A percentile compares a stretch with the other conserved stretches of the same genome.
Conservation (phyloP, 2,888 invertebrate species). For the Pimpla rufipes region DNA sequence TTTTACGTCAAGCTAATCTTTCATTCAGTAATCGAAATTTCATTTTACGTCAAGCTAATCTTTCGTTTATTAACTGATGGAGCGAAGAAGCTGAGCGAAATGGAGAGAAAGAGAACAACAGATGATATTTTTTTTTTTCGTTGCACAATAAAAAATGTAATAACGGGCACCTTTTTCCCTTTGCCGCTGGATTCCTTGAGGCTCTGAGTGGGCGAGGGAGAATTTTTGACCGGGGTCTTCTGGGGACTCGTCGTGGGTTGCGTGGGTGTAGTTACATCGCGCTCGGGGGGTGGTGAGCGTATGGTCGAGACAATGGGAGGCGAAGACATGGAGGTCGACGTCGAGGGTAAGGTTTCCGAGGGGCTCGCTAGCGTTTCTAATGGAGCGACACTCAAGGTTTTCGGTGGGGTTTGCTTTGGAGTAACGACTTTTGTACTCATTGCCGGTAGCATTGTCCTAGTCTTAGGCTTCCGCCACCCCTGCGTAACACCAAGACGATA, state of each 20-base stretch:
- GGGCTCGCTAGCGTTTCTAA: constrained; percentile 81
- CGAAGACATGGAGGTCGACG: constrained; percentile 80
- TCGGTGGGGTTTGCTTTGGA: constrained; percentile 86
- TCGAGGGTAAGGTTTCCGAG: constrained; percentile 82
- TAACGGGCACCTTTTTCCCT: constrained; percentile 85
- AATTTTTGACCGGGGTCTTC: constrained; percentile 84
- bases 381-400: constrained; percentile 83
- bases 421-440: constrained; percentile 86
- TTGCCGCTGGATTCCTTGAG: constrained; percentile 85
- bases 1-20: not conserved
- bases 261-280: constrained; percentile 81
- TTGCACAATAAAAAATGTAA: constrained; percentile 56
- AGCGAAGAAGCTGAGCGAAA: constrained; percentile 41
- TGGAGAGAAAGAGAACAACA: constrained; percentile 55
- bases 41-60: no score
- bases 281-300: constrained; percentile 80
- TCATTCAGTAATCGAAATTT: no score
- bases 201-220: constrained; percentile 84
- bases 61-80: not conserved
- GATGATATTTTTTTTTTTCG: constrained; percentile 43
- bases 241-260: constrained; percentile 82
- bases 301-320: constrained; percentile 80
- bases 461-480: constrained; percentile 93
- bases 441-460: constrained; percentile 91
- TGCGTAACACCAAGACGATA: constrained; percentile 81